A percentile compares a stretch with the other conserved stretches of the same genome.
Conservation (phyloP, 2,113 vertebrate species). For the Vulpes vulpes region DNA sequence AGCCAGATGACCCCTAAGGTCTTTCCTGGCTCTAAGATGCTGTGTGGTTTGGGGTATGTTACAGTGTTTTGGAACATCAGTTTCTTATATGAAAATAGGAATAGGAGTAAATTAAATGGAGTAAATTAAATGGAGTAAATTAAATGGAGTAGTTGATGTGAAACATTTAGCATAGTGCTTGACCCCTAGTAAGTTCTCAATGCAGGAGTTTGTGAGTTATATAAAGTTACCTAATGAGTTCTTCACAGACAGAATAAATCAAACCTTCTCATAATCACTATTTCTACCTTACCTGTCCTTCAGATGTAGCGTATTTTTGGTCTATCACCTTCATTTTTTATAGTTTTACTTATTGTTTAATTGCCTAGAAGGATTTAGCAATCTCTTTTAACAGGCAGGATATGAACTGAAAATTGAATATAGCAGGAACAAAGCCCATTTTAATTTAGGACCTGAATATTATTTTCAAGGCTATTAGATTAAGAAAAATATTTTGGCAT, state of each 20-base stretch:
- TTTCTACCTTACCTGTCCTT: neutral
- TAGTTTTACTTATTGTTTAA: slow-evolving; percentile 3
- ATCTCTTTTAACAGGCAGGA: neutral
- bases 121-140: neutral
- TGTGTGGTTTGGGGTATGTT: neutral
- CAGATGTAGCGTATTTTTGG: neutral
- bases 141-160: neutral
- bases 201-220: neutral
- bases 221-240: neutral
- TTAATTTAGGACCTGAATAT: slow-evolving; percentile 51
- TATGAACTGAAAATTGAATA: slow-evolving; percentile 69
- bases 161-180: neutral
- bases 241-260: slow-evolving; percentile 39
- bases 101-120: neutral
- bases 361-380: slow-evolving; percentile 48
- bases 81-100: slow-evolving; percentile 12
- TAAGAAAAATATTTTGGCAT: slow-evolving; percentile 48
- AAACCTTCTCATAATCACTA: neutral
- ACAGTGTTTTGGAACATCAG: neutral
- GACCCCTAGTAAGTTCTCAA: neutral
- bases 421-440: slow-evolving; percentile 29
- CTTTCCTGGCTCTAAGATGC: neutral
- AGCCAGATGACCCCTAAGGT: neutral
- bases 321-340: slow-evolving; percentile 14
- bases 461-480: slow-evolving; percentile 40